Evolutionary conservation across 2,797 vertebrate species (phyloP).

Genomic region (Mormyrops attenuatus): DNA sequence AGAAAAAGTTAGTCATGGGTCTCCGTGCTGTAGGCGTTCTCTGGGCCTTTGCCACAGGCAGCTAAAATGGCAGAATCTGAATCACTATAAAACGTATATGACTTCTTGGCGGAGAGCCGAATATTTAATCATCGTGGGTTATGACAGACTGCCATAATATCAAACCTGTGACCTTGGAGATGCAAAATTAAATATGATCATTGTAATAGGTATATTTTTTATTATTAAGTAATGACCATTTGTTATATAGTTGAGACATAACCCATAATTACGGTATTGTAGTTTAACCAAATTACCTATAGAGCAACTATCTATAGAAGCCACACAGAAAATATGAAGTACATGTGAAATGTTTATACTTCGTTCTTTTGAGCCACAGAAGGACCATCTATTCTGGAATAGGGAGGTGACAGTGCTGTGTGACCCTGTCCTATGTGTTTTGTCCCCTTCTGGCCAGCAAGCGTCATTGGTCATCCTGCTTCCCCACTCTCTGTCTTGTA

Average conservation of each 20-base stretch:
- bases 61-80: not conserved
- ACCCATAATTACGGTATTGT: not conserved
- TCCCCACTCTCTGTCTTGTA: not conserved
- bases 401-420: not conserved
- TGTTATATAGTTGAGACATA: not conserved
- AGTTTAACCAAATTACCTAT: not conserved
- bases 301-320: not conserved
- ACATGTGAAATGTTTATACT: not conserved
- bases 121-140: not conserved
- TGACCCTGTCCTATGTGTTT: not conserved
- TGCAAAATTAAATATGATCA: not conserved
- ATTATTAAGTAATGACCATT: not conserved
- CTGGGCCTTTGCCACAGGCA: not conserved
- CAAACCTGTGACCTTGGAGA: not conserved
- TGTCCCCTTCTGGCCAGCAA: not conserved
- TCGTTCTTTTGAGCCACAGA: not conserved
- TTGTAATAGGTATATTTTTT: not conserved
- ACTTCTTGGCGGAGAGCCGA: not conserved
- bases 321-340: not conserved
- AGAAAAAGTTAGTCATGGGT: not conserved
- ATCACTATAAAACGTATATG: not conserved
- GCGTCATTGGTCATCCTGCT: not conserved
- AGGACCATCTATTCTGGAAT: not conserved
- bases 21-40: not conserved
- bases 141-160: not conserved